phyloP scores from a whole-genome alignment of 1,140 invertebrate species.

The Cherax quadricarinatus region DNA sequence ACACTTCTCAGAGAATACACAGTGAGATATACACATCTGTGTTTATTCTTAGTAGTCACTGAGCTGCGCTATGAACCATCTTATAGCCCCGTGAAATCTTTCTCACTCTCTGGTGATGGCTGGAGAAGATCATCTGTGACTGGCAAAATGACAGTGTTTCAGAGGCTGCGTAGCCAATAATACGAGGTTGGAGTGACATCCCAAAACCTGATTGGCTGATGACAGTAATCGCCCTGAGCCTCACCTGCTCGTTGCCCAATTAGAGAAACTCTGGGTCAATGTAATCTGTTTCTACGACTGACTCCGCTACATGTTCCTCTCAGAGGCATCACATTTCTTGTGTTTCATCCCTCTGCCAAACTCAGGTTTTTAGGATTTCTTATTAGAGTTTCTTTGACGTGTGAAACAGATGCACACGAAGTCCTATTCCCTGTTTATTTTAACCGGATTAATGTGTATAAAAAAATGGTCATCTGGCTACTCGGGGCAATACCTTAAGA shows the following conservation, averaged over 20 bases:
- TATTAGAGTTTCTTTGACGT: too few species aligned
- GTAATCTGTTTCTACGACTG: slow-evolving; percentile 67
- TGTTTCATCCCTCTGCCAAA: too few species aligned
- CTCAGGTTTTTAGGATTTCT: not conserved
- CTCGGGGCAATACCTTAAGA: not conserved
- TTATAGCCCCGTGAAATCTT: too few species aligned
- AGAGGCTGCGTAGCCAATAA: slow-evolving; percentile 27
- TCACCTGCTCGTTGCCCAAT: slow-evolving; percentile 60
- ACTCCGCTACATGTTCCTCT: slow-evolving; percentile 10
- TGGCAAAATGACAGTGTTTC: slow-evolving; percentile 47
- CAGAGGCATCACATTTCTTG: not conserved
- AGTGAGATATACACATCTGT: too few species aligned
- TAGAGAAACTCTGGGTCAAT: slow-evolving; percentile 65
- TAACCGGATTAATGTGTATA: not conserved
- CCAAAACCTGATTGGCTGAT: slow-evolving; percentile 55
- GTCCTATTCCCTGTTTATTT: not conserved
- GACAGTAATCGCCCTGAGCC: slow-evolving; percentile 41
- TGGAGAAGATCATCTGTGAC: slow-evolving; percentile 27
- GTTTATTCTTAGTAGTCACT: too few species aligned
- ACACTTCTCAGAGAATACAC: too few species aligned
- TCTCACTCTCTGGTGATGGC: too few species aligned
- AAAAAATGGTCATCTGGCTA: not conserved
- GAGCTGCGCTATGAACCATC: too few species aligned
- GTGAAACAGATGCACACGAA: not conserved
- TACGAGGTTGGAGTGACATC: slow-evolving; percentile 9